Evolutionary conservation across 1,140 invertebrate species (phyloP), one percentile per base, ranked within the genome.

Genomic region (Pectinophora gossypiella): DNA sequence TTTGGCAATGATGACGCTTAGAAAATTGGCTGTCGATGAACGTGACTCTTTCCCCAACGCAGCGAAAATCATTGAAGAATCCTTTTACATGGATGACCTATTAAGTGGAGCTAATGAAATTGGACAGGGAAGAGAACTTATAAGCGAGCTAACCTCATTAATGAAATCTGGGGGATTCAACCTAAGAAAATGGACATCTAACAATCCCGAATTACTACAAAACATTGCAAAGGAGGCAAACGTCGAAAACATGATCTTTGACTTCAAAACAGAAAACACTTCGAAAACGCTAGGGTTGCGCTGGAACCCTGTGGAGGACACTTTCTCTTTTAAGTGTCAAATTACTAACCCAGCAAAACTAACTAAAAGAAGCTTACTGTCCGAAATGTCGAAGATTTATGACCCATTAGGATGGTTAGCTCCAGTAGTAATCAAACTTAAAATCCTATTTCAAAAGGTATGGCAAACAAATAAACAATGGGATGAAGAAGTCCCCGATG

Each of bases 391-490:
- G 0, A 40, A 42, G 46, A 35, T 83, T 0, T 85, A 73, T 38
- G 78, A 88, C 59, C 72, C 68, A 3, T 50, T 77, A 6, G 85
- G 85, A 5, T 72, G 72, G 36, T 32, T 87, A 4, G 56, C 66
- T 0, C 88, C 87, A 13, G 51, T 81, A 0, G 66, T 73, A 0
- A 62, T 88, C 4, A 53, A 18, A 6, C 60, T 67, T 1, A 89
- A 89, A 64, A 68, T 89, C 0, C 54, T 88, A 0, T 64, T 89
- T 19, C 87, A 89, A 68, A 48, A 72, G 23, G 15, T 89, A 4
- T 85, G 85, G 82, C 20, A 59, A 10, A 10, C 20, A 9, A 55
- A 69, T 4, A 13, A 72, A 6, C 58, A 59, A 1, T 88, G 84
- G 84, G 85, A 88, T 48, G 57, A 74, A 15, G 3, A 7, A 4